Percentiles rank a stretch among this genome's conserved stretches.
Conservation (phyloP, 2,888 invertebrate species). For the Drosophila dives region DNA sequence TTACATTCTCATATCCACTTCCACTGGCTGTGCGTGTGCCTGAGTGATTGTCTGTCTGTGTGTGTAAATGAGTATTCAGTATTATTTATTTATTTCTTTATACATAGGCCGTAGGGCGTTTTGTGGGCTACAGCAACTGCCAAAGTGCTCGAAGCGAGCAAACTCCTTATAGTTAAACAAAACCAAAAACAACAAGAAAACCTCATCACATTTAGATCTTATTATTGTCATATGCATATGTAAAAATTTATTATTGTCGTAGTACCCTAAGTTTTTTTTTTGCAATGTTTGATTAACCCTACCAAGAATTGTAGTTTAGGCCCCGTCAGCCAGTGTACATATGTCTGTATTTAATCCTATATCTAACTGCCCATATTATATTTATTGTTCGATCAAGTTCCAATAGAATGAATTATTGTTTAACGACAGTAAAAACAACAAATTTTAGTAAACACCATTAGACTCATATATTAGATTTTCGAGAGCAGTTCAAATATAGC, state of each 20-base stretch:
- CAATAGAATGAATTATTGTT: constrained; percentile 29
- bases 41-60: constrained; percentile 29
- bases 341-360: constrained; percentile 43
- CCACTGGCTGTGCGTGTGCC: constrained; percentile 66
- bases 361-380: constrained; percentile 10
- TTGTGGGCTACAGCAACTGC: constrained; percentile 70
- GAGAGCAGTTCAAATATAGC: not conserved
- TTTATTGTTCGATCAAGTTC: constrained; percentile 39
- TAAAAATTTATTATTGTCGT: constrained; percentile 23
- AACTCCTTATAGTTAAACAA: constrained; percentile 37
- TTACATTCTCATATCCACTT: constrained; percentile 68
- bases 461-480: not conserved
- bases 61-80: constrained; percentile 51
- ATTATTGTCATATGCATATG: constrained; percentile 29
- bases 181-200: not conserved
- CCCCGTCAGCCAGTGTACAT: constrained; percentile 57
- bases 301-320: constrained; percentile 34
- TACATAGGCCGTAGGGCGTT: constrained; percentile 37
- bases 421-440: constrained; percentile 7
- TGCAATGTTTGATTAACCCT: constrained; percentile 39
- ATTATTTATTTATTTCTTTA: constrained; percentile 58
- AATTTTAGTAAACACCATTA: constrained; percentile 3
- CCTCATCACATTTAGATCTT: constrained; percentile 45
- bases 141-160: constrained; percentile 57
- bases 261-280: constrained; percentile 32